Conservation (phyloP, 2,888 invertebrate species). For the Blastobasis adustella region DNA sequence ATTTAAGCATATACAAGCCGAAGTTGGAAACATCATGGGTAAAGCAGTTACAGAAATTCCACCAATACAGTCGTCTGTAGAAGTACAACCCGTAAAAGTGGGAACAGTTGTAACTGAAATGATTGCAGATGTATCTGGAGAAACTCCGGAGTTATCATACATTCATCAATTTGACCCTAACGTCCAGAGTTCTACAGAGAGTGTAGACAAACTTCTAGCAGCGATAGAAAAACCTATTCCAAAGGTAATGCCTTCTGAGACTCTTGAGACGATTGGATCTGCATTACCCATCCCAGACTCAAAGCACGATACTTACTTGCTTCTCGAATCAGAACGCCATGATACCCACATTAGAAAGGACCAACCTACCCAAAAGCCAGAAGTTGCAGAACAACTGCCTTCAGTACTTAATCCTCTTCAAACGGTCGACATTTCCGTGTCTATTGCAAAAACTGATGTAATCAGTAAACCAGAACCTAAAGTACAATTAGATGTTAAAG, state of each 20-base stretch:
- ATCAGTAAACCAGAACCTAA: conserved; percentile 37
- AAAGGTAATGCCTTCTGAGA: conserved; percentile 37
- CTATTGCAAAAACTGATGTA: conserved; percentile 40
- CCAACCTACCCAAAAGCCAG: conserved; percentile 11
- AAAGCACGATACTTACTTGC: conserved; percentile 33
- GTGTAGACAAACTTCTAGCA: conserved; percentile 31
- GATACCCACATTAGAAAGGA: conserved; percentile 33
- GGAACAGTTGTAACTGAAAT: conserved; percentile 37
- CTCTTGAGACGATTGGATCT: conserved; percentile 15
- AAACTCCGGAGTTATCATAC: conserved; percentile 35
- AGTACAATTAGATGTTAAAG: conserved; percentile 45
- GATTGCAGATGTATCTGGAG: conserved; percentile 23
- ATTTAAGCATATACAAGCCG: background rate
- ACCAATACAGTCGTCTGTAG: conserved; percentile 28
- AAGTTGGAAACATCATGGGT: conserved; percentile 15
- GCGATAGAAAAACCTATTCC: conserved; percentile 31
- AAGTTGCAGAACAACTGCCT: background rate
- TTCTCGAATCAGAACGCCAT: conserved; percentile 50
- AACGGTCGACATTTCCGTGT: conserved; percentile 52
- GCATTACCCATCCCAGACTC: conserved; percentile 18
- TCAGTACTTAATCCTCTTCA: conserved; percentile 22
- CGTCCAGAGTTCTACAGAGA: conserved; percentile 33
- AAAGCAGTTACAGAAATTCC: conserved; percentile 25
- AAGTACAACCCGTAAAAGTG: conserved; percentile 33
- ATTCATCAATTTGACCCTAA: conserved; percentile 38